Base-by-base conservation (phyloP, 2,797 vertebrate genomes). In the Nyctalus aviator region DNA sequence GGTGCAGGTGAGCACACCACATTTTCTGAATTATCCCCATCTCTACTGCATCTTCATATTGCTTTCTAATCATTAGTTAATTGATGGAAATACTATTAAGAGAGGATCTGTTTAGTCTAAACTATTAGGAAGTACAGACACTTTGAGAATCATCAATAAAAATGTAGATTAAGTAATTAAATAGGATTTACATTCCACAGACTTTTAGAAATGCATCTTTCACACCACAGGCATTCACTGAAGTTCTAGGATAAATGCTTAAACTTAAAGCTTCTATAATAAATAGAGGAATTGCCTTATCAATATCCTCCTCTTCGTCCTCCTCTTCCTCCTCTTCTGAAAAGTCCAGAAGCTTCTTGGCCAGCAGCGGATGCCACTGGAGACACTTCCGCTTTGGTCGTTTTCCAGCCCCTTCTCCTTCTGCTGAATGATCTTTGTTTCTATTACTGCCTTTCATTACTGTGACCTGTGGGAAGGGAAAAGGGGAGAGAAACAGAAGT, bases 351-450 rank as follows among this genome's bases (percentile, higher is more conserved):
- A 99, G 98, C 97, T 99, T 99, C 97, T 99, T 99, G 97, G 99
- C 99, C 89, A 99, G 99, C 94, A 99, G 98, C 5, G 99, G 99
- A 98, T 99, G 99, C 99, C 99, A 99, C 98, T 99, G 99, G 95
- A 99, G 99, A 98, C 99, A 99, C 98, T 99, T 99, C 66, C 99
- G 99, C 98, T 99, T 99, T 96, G 99, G 99, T 94, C 99, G 98
- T 97, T 99, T 99, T 89, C 98, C 99, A 96, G 99, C 97, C 96
- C 99, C 98, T 98, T 99, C 99, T 96, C 98, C 99, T 97, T 99
- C 99, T 98, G 98, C 98, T 93, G 99, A 99, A 91, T 99, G 99
- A 97, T 99, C 99, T 98, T 99, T 99, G 98, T 98, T 99, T 98
- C 99, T 98, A 98, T 98, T 99, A 98, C 99, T 99, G 97, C 99